phyloP scores from a whole-genome alignment of 37 sponge, comb jelly and placozoan genomes.

The Agelas oroides region DNA sequence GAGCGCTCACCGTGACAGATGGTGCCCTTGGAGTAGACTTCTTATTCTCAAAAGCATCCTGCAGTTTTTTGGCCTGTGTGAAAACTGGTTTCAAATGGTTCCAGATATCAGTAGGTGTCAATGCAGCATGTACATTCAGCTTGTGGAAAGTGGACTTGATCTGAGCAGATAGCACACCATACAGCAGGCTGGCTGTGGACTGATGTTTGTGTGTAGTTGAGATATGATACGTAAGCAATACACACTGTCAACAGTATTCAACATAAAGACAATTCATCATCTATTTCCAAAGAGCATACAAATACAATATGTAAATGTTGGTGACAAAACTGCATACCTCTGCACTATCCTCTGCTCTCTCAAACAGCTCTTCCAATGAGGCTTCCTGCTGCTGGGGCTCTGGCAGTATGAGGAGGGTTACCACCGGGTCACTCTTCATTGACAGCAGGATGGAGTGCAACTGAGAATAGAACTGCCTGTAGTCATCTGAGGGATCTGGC shows the following conservation, averaged over 20 bases:
- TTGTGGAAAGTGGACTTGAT: conserved; percentile 71
- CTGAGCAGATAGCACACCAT: conserved; percentile 48
- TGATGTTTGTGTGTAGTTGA: background rate
- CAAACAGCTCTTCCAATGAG: conserved; percentile 29
- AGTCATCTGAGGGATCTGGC: too few species aligned
- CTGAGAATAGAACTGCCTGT: too few species aligned
- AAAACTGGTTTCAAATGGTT: conserved; percentile 44
- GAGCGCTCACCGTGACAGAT: conserved; percentile 67
- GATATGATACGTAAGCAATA: too few species aligned
- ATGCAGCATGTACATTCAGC: conserved; percentile 80
- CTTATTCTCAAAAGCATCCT: conserved; percentile 15
- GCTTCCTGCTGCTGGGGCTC: background rate
- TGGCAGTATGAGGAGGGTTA: conserved; percentile 30
- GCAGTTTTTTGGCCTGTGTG: conserved; percentile 48
- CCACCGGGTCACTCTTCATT: conserved; percentile 52
- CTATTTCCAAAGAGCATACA: too few species aligned
- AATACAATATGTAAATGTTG: too few species aligned
- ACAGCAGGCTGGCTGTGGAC: conserved; percentile 57
- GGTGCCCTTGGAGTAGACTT: conserved; percentile 13
- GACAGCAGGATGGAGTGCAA: conserved; percentile 33
- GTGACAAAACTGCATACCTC: too few species aligned
- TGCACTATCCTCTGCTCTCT: conserved; percentile 11
- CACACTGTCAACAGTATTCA: too few species aligned
- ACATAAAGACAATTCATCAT: too few species aligned
- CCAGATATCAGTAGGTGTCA: conserved; percentile 78